A percentile compares a stretch with the other conserved stretches of the same genome.
Evolutionary conservation across 2,797 vertebrate species (phyloP).

Genomic region (Podargus strigoides): DNA sequence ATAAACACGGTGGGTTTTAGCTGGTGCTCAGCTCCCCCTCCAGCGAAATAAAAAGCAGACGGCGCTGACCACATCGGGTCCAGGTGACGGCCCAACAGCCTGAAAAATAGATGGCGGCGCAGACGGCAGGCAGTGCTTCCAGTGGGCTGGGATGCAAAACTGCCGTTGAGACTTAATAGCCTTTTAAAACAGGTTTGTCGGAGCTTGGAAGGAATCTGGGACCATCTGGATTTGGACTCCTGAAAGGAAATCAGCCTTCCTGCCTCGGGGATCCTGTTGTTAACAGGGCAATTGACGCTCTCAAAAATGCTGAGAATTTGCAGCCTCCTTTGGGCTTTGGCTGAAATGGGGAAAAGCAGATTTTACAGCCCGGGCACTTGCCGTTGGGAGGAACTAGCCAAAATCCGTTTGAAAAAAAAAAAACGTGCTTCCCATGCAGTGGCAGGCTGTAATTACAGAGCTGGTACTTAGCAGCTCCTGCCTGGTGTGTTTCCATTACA

Average conservation of each 20-base stretch:
- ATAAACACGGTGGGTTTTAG: neutral
- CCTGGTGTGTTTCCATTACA: neutral
- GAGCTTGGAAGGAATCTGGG: conserved; percentile 34
- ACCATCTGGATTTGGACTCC: conserved; percentile 42
- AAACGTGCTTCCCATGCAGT: neutral
- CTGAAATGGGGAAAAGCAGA: neutral
- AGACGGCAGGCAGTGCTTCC: neutral
- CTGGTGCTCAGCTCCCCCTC: neutral
- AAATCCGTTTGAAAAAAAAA: neutral
- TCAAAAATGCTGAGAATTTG: neutral
- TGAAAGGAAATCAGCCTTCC: conserved; percentile 37
- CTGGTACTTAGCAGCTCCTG: conserved; percentile 2
- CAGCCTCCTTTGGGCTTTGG: neutral
- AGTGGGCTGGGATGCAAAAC: neutral
- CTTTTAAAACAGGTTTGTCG: conserved; percentile 17
- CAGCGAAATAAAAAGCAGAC: neutral
- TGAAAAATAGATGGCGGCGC: neutral
- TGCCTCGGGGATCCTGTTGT: neutral
- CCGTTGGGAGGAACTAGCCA: neutral
- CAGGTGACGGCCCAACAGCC: neutral
- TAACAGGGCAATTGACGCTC: neutral
- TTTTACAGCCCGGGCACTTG: neutral
- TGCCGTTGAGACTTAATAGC: neutral
- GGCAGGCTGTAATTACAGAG: neutral
- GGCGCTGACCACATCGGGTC: neutral